Conservation (phyloP, 2,113 vertebrate species). For the Cepphus grylle region DNA sequence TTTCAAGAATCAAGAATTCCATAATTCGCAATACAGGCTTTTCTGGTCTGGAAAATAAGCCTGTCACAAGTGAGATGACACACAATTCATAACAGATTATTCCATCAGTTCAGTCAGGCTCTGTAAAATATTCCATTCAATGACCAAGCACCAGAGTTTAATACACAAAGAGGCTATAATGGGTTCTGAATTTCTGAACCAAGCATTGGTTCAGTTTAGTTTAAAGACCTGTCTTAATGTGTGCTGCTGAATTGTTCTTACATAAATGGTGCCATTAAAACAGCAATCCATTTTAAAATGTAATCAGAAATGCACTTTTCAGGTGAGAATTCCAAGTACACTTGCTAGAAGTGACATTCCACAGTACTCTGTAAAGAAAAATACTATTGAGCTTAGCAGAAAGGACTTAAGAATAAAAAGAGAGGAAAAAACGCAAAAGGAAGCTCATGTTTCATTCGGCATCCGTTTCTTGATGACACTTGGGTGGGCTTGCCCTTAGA, state of each 20-base stretch:
- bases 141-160: neutral
- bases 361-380: neutral
- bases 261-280: neutral
- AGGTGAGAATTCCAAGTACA: neutral
- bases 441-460: neutral
- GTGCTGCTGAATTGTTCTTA: neutral
- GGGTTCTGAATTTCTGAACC: neutral
- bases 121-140: conserved; percentile 35
- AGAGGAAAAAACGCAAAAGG: neutral
- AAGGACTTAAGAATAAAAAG: neutral
- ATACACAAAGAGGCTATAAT: neutral
- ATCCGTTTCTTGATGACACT: neutral
- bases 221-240: neutral
- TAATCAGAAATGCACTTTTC: neutral
- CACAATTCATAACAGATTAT: conserved; percentile 33
- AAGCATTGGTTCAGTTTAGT: neutral
- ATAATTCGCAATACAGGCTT: neutral
- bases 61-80: conserved; percentile 7
- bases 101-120: conserved; percentile 8
- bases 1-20: neutral
- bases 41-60: conserved; percentile 25
- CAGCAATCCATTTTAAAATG: neutral
- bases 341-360: neutral
- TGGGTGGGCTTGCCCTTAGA: neutral
- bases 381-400: neutral